Percentiles rank a stretch among this genome's conserved stretches.
These are phyloP conservation scores for Pseudomyrmex dendroicus DNA, from an alignment of 1,140 invertebrate genomes.

Conservation along the genomic window DNA sequence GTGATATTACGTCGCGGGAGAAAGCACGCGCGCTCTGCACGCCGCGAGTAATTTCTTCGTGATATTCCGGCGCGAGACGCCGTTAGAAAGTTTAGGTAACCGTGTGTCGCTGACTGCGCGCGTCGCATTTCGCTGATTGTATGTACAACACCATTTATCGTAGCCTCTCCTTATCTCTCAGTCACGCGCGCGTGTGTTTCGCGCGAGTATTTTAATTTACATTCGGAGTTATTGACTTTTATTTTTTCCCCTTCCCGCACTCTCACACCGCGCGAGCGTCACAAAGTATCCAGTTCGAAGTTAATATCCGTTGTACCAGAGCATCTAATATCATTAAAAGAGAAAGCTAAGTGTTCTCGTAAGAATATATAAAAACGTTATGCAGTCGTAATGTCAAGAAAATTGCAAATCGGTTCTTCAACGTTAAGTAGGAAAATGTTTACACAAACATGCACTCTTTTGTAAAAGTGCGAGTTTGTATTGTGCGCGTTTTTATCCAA, in stretches of 20 bases:
- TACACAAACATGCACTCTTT: too few species aligned
- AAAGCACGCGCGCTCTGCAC: constrained; percentile 32
- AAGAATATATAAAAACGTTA: too few species aligned
- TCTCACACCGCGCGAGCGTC: too few species aligned
- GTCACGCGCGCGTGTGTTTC: constrained; percentile 22
- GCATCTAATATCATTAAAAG: too few species aligned
- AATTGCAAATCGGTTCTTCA: too few species aligned
- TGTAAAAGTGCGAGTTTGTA: too few species aligned
- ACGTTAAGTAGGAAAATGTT: too few species aligned
- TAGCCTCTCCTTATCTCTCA: not conserved
- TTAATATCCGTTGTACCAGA: too few species aligned
- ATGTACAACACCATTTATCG: constrained; percentile 6
- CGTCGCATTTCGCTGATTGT: constrained; percentile 18
- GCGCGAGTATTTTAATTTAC: constrained; percentile 20
- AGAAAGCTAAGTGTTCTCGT: too few species aligned
- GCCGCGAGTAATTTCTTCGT: constrained; percentile 35
- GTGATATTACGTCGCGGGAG: constrained; percentile 53
- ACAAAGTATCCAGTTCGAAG: too few species aligned
- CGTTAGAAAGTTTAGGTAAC: constrained; percentile 59
- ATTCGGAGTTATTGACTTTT: constrained; percentile 10
- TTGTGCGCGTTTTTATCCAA: too few species aligned
- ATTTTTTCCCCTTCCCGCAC: not conserved
- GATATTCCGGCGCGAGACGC: constrained; percentile 36
- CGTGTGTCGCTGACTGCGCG: constrained; percentile 4
- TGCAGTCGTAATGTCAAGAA: too few species aligned